Conservation (phyloP, 2,888 invertebrate genomes). For the Brenthis hecate region DNA sequence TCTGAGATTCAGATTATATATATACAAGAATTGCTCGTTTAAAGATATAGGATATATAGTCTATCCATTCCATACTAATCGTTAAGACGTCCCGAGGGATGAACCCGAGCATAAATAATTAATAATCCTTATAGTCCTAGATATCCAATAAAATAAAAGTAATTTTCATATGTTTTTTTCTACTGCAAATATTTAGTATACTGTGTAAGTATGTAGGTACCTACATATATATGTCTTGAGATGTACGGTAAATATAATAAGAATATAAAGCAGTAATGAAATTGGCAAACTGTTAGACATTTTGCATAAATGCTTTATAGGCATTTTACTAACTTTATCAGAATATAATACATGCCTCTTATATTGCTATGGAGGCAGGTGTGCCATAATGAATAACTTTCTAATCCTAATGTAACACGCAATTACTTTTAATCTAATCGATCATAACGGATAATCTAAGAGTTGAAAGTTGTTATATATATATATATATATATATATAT, state of each 20-base stretch:
- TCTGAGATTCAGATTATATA: no score
- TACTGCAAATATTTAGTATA: neutral
- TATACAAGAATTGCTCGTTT: no score
- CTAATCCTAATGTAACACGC: constrained; percentile 27
- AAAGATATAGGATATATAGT: no score
- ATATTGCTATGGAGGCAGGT: constrained; percentile 3
- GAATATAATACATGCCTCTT: neutral
- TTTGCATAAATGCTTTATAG: neutral
- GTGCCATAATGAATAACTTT: constrained; percentile 24
- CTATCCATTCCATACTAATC: no score
- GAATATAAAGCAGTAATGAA: no score
- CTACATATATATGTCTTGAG: neutral
- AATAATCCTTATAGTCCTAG: no score
- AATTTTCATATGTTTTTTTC: neutral
- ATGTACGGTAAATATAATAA: no score
- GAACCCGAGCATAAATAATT: no score
- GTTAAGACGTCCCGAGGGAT: no score
- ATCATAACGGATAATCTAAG: constrained; percentile 24
- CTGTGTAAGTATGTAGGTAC: neutral
- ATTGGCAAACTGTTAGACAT: no score
- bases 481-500: neutral
- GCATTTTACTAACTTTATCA: neutral
- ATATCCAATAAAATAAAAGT: no score
- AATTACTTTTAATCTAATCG: constrained; percentile 29
- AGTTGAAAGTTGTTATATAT: constrained; percentile 19